Conservation (phyloP, 2,888 invertebrate species). For the Xanthia icteritia region DNA sequence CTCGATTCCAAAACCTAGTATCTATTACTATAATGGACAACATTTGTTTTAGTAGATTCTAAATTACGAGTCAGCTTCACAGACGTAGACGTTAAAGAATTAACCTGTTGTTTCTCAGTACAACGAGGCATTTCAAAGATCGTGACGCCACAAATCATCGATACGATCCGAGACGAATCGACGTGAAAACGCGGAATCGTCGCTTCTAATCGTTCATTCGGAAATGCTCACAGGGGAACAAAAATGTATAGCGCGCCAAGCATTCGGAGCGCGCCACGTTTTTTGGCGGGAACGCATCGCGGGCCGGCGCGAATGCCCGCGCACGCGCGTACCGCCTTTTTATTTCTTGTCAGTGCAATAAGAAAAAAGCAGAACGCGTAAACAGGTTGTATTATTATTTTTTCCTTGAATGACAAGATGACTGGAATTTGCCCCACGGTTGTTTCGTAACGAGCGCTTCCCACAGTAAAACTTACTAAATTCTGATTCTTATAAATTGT, state of each 20-base stretch:
- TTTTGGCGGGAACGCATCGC: slow-evolving; percentile 82
- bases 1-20: slow-evolving; percentile 35
- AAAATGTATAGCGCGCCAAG: slow-evolving; percentile 83
- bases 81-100: slow-evolving; percentile 63
- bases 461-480: slow-evolving; percentile 62
- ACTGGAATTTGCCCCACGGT: slow-evolving; percentile 69
- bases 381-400: slow-evolving; percentile 83
- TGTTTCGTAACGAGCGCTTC: slow-evolving; percentile 65
- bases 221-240: slow-evolving; percentile 71
- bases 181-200: slow-evolving; percentile 81
- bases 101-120: slow-evolving; percentile 73
- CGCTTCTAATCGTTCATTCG: slow-evolving; percentile 76
- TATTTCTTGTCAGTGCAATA: slow-evolving; percentile 69
- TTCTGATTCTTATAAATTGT: slow-evolving; percentile 63
- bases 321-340: slow-evolving; percentile 82
- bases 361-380: slow-evolving; percentile 74
- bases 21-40: slow-evolving; percentile 43
- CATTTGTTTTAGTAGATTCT: slow-evolving; percentile 59
- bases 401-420: slow-evolving; percentile 74
- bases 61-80: slow-evolving; percentile 55
- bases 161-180: slow-evolving; percentile 82
- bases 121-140: slow-evolving; percentile 75
- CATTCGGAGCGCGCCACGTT: slow-evolving; percentile 81
- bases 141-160: slow-evolving; percentile 83
- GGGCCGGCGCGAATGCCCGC: slow-evolving; percentile 82